These are phyloP conservation scores for Esox masquinongy DNA, from an alignment of 2,797 vertebrate species.

Conservation along the genomic window DNA sequence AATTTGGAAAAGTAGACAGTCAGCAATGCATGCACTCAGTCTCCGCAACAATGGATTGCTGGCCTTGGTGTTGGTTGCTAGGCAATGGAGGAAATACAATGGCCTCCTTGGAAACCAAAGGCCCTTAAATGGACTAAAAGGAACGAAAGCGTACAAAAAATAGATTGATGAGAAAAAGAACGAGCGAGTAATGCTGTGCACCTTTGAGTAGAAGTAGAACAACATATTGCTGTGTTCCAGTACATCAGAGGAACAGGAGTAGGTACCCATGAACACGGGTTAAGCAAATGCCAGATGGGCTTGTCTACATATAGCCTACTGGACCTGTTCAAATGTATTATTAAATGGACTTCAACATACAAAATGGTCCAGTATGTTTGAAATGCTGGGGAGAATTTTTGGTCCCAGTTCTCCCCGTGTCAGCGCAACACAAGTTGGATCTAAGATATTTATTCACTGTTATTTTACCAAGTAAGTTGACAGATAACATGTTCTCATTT, in stretches of 20 bases:
- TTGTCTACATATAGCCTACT: neutral
- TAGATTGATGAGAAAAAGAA: constrained; percentile 49
- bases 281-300: neutral
- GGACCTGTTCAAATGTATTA: neutral
- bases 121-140: constrained; percentile 79
- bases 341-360: too few relatives aligned
- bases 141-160: constrained; percentile 60
- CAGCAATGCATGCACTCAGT: constrained; percentile 75
- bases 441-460: neutral
- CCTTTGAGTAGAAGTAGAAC: constrained; percentile 26
- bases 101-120: constrained; percentile 83
- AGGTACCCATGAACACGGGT: neutral
- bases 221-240: constrained; percentile 45
- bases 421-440: neutral
- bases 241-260: constrained; percentile 27
- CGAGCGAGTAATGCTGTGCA: constrained; percentile 64
- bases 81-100: constrained; percentile 81
- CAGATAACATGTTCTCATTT: too few relatives aligned
- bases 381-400: too few relatives aligned
- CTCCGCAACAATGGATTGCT: constrained; percentile 78
- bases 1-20: constrained; percentile 77
- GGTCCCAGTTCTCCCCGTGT: too few relatives aligned
- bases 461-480: too few relatives aligned
- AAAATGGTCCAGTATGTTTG: too few relatives aligned
- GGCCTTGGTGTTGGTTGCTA: constrained; percentile 86